Evolutionary conservation across 2,113 vertebrate genomes (phyloP).

Genomic region (Pyxicephalus adspersus): DNA sequence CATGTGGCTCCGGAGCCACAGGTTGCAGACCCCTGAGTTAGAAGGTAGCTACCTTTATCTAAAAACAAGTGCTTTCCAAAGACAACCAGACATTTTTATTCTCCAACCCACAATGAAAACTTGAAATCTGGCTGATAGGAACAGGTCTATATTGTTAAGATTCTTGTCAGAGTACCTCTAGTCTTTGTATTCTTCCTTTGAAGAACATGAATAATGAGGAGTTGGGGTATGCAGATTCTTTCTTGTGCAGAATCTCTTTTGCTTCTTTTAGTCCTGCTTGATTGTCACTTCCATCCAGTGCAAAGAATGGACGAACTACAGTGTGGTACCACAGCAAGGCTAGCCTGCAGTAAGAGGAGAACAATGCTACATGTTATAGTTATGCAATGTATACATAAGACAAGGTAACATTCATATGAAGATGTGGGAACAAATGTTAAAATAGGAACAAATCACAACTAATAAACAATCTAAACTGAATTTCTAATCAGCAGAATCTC

Average conservation of each 20-base stretch:
- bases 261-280: conserved; percentile 89
- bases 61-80: no score
- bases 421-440: neutral
- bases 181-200: conserved; percentile 92
- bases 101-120: no score
- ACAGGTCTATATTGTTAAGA: no score
- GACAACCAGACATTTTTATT: no score
- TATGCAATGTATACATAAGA: neutral
- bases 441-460: neutral
- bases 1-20: no score
- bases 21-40: no score
- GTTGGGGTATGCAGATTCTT: conserved; percentile 94
- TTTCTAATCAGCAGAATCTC: no score
- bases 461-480: no score
- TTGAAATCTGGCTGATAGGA: no score
- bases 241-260: conserved; percentile 92
- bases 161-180: conserved; percentile 80
- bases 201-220: conserved; percentile 99
- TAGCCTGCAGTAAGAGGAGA: conserved; percentile 73
- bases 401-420: neutral
- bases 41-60: no score
- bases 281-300: conserved; percentile 91
- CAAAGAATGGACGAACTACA: conserved; percentile 96
- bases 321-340: conserved; percentile 98
- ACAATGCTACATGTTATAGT: neutral